Evolutionary conservation across 2,797 vertebrate species (phyloP), one percentile per base, ranked within the genome.

Genomic region (Florisuga fusca): DNA sequence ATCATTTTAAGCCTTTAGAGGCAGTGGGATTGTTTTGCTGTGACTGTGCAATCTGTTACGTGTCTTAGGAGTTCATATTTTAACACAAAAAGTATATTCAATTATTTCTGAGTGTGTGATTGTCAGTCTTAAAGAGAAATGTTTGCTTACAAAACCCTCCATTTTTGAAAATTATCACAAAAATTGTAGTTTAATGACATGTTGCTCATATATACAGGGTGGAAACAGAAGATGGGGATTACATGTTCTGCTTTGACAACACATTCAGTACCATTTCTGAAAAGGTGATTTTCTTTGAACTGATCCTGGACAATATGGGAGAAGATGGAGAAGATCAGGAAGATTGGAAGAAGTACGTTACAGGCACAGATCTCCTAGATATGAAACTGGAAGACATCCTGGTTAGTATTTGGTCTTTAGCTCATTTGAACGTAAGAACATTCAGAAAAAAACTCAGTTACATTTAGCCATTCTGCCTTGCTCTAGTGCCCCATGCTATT

Each of bases 221-320:
- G 69, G 99, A 99, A 97, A 99, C 99, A 1, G 98, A 99, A 94
- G 98, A 99, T 23, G 99, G 99, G 58, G 99, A 99, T 98, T 99
- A 99, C 97, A 99, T 99, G 99, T 99, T 99, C 97, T 99, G 99
- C 97, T 99, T 99, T 86, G 99, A 99, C 97, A 99, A 99, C 98
- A 98, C 99, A 7, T 99, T 99, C 97, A 99, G 99, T 89, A 95
- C 98, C 4, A 97, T 99, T 94, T 99, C 99, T 3, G 99, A 99
- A 96, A 99, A 99, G 97, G 98, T 99, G 26, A 99, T 99, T 97
- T 99, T 99, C 98, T 99, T 99, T 91, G 99, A 99, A 97, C 94
- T 99, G 97, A 99, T 99, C 93, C 97, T 99, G 96, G 99, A 99
- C 98, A 99, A 99, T 91, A 99, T 99, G 99, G 96, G 93, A 51